A percentile compares a stretch with the other conserved stretches of the same genome.
phyloP scores from a whole-genome alignment of 1,140 invertebrate species.

The Arion vulgaris region DNA sequence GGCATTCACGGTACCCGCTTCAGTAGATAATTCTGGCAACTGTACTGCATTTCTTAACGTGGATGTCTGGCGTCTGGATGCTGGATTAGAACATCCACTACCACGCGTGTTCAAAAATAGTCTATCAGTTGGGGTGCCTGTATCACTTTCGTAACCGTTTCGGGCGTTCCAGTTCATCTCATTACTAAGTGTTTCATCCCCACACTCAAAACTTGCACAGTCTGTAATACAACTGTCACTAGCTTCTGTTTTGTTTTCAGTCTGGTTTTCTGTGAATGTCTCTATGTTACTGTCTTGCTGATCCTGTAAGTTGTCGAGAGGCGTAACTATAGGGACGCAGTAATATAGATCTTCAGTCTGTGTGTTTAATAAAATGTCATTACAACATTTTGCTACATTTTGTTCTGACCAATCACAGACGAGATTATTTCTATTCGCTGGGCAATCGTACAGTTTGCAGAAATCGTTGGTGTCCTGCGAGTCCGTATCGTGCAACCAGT shows the following conservation, averaged over 20 bases:
- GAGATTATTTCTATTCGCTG: no score
- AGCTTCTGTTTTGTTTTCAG: neutral
- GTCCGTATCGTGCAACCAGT: neutral
- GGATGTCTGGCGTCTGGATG: neutral
- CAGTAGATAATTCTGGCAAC: no score
- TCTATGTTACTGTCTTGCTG: no score
- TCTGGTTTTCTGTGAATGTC: neutral
- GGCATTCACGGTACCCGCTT: no score
- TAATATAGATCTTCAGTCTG: no score
- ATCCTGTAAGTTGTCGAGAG: no score
- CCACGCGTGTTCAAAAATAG: neutral
- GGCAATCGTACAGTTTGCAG: neutral
- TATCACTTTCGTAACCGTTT: neutral
- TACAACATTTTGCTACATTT: no score
- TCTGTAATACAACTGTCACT: neutral
- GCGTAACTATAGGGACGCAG: no score
- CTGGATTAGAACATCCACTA: neutral
- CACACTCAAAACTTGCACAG: neutral
- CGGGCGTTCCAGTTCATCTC: neutral
- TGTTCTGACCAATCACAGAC: no score
- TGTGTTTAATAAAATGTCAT: no score
- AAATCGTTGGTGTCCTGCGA: neutral
- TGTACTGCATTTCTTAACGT: neutral
- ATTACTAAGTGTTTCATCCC: neutral
- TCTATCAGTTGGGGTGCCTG: neutral